Conservation (phyloP, 1,140 invertebrate genomes). For the Rhopalosiphum maidis region DNA sequence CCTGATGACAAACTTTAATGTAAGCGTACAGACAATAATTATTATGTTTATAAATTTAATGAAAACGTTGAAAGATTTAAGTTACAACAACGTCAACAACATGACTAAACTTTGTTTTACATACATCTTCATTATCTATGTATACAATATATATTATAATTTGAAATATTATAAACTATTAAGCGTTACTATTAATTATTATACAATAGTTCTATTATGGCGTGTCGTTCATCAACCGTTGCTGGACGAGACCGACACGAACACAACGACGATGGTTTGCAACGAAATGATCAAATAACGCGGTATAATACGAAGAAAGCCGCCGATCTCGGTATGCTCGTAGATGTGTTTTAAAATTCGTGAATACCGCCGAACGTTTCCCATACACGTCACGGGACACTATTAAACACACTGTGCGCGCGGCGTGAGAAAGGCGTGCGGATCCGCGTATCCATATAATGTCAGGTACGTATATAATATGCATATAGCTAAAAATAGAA, state of each 20-base stretch:
- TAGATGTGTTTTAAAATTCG: background rate
- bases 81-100: background rate
- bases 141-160: too few species aligned
- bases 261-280: background rate
- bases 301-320: background rate
- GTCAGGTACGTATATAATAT: background rate
- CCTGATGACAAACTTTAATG: background rate
- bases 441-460: background rate
- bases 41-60: background rate
- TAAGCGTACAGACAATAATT: background rate
- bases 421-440: background rate
- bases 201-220: background rate
- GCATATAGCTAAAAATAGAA: background rate
- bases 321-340: background rate
- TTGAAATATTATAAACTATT: too few species aligned
- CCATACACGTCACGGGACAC: slow-evolving; percentile 7
- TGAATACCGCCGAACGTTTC: background rate
- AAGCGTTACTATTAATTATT: background rate
- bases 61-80: background rate
- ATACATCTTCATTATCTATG: too few species aligned
- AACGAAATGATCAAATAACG: background rate
- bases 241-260: background rate
- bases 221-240: background rate
- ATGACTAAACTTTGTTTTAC: too few species aligned
- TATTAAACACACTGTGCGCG: background rate